Conservation (phyloP, 2,113 vertebrate genomes). For the Upupa epops region DNA sequence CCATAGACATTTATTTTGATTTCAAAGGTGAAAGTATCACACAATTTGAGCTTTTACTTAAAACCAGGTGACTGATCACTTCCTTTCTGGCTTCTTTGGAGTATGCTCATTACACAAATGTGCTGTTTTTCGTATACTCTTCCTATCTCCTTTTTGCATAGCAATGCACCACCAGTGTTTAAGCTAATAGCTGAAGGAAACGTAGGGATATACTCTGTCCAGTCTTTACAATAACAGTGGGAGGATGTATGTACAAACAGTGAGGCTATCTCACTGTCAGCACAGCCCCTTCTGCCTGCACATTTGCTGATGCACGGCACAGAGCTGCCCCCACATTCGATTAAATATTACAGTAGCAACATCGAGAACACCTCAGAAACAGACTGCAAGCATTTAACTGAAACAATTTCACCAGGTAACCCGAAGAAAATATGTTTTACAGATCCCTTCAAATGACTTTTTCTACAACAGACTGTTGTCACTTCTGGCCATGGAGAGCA, state of each 20-base stretch:
- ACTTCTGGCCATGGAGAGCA: background rate
- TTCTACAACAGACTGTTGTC: background rate
- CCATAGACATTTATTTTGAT: background rate
- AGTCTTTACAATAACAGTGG: background rate
- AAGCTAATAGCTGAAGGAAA: background rate
- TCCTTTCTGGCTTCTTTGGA: background rate
- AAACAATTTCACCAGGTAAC: background rate
- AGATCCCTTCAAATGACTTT: background rate
- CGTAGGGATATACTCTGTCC: background rate
- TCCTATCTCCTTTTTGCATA: background rate
- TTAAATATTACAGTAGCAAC: background rate
- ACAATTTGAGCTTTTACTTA: background rate
- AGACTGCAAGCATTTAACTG: background rate
- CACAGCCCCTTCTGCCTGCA: rapidly evolving
- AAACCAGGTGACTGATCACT: background rate
- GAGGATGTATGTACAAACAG: background rate
- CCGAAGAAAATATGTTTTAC: background rate
- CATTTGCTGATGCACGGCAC: background rate
- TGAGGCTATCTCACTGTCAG: background rate
- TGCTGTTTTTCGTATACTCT: background rate
- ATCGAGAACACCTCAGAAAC: background rate
- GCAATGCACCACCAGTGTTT: background rate
- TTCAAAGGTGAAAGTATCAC: background rate
- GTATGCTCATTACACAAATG: background rate
- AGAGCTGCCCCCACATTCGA: background rate